These are phyloP conservation scores for Cossypha dichroa DNA, from an alignment of 2,797 vertebrate species.

Conservation along the genomic window DNA sequence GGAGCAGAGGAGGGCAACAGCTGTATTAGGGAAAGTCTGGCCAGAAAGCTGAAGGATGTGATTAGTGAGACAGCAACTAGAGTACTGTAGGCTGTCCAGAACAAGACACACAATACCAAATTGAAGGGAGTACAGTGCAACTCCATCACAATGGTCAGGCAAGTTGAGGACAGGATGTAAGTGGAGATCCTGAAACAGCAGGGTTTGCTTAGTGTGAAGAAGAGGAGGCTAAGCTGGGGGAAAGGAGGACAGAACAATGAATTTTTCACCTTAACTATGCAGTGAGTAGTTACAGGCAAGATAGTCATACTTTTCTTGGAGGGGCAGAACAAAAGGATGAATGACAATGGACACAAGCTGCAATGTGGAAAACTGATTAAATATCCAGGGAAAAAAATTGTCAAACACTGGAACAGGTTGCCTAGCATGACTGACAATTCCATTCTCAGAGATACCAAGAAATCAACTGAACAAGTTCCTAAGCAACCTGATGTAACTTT, in stretches of 20 bases:
- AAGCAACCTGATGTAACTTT: not conserved
- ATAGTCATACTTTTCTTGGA: not conserved
- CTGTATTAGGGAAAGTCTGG: not conserved
- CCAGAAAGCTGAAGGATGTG: not conserved
- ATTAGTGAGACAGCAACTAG: not conserved
- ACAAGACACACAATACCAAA: not conserved
- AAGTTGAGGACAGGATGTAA: not conserved
- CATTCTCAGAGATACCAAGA: not conserved
- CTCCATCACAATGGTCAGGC: not conserved
- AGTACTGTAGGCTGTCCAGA: not conserved
- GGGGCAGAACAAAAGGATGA: not conserved
- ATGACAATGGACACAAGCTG: not conserved
- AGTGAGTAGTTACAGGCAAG: not conserved
- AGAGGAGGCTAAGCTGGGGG: not conserved
- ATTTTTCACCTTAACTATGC: not conserved
- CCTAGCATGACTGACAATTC: not conserved
- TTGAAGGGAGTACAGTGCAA: not conserved
- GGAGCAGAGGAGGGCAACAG: not conserved
- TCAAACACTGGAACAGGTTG: not conserved
- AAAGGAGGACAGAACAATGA: not conserved
- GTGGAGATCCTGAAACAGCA: not conserved
- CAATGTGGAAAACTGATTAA: not conserved
- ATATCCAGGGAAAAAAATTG: not conserved
- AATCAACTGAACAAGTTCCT: not conserved
- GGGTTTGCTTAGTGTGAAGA: not conserved